A percentile compares a stretch with the other conserved stretches of the same genome.
Conservation (phyloP, 2,888 invertebrate genomes). For the Pristionchus exspectatus region DNA sequence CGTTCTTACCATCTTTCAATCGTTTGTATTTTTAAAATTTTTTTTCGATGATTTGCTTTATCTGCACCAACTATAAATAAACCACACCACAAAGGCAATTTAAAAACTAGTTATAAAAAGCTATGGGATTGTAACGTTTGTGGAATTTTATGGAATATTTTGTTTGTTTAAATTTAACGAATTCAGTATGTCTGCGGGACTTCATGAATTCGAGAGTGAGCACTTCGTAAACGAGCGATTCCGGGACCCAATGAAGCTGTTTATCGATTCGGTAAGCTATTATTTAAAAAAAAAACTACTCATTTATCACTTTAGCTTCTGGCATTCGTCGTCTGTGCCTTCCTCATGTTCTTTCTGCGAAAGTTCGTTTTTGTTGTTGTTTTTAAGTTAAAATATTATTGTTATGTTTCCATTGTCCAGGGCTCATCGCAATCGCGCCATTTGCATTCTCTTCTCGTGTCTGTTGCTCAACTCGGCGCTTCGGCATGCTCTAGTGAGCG, state of each 20-base stretch:
- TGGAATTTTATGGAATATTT: background rate
- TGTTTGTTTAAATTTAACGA: too few species aligned
- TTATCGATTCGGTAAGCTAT: background rate
- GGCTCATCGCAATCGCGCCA: background rate
- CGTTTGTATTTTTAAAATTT: background rate
- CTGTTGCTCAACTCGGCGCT: background rate
- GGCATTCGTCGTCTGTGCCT: background rate
- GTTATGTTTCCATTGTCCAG: background rate
- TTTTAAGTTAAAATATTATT: background rate
- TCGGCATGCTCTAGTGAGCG: background rate
- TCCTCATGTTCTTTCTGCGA: background rate
- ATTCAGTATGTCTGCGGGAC: background rate
- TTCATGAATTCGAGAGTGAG: background rate
- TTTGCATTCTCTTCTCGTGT: background rate
- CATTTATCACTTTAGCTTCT: background rate
- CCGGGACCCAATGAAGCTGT: background rate
- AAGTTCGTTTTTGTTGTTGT: background rate
- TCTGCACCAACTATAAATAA: background rate
- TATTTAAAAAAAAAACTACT: background rate
- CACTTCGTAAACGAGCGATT: background rate
- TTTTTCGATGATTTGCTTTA: background rate
- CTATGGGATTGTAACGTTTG: background rate
- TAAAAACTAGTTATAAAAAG: background rate
- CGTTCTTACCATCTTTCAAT: background rate
- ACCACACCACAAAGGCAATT: background rate